Percentiles rank a stretch among this genome's conserved stretches.
These are phyloP conservation scores for Drosophila navojoa DNA, from an alignment of 1,140 invertebrate genomes.

Conservation along the genomic window DNA sequence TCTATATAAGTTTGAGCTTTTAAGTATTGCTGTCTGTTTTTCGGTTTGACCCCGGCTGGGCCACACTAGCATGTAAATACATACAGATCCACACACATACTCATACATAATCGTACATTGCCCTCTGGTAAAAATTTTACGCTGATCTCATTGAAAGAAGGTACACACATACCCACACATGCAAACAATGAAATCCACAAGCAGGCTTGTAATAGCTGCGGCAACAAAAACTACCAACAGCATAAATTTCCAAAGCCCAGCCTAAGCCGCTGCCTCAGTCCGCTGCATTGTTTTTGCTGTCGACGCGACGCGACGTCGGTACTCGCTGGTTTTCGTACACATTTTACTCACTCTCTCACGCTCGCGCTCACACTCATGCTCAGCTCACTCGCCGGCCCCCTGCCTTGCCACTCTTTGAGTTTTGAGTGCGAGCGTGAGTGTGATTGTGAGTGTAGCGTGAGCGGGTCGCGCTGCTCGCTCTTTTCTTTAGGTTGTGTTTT, in stretches of 20 bases:
- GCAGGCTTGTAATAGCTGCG: constrained; percentile 45
- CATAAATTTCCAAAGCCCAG: constrained; percentile 49
- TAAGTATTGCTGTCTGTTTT: constrained; percentile 51
- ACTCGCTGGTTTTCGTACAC: constrained; percentile 30
- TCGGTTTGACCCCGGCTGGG: constrained; percentile 22
- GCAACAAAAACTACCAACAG: constrained; percentile 32
- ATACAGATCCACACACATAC: constrained; percentile 27
- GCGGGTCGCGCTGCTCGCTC: constrained; percentile 19
- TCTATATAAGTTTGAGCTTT: constrained; percentile 55
- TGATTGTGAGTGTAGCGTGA: constrained; percentile 29
- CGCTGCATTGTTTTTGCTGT: constrained; percentile 44
- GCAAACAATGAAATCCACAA: constrained; percentile 45
- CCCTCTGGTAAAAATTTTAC: constrained; percentile 63
- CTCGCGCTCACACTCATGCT: not conserved
- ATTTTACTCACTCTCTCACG: not conserved
- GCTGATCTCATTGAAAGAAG: constrained; percentile 77
- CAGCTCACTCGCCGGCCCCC: constrained; percentile 27
- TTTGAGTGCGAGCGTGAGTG: constrained; percentile 24
- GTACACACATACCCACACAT: constrained; percentile 28
- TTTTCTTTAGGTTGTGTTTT: constrained; percentile 48
- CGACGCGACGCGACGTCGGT: constrained; percentile 7
- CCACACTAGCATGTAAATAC: constrained; percentile 17
- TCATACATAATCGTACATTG: constrained; percentile 71
- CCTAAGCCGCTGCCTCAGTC: constrained; percentile 23
- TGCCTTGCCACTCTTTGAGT: constrained; percentile 9